Base-by-base conservation (phyloP, 2,888 invertebrate species). In the Tenthredo amoena region DNA sequence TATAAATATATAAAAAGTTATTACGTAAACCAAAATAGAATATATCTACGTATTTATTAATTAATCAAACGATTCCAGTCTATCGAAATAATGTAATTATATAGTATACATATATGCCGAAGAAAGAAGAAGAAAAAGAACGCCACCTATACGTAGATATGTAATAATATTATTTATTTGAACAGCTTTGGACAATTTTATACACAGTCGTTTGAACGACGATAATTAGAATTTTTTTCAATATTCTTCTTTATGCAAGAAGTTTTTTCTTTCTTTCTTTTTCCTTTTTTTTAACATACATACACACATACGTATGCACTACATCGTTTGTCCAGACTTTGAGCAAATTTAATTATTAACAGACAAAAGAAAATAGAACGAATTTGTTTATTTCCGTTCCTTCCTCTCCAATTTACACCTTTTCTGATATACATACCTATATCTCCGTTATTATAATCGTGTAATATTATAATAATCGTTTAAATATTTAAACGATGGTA, bases 401-500 rank as follows among this genome's bases (percentile, higher is more conserved):
- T 68, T 68, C 15, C 31, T 40, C n/a, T 12, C 18, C n/a, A 1
- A 7, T n/a, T 5, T 40, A 1, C 34, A 37, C 72, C n/a, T 72
- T 37, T 26, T 26, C 26, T 26, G 26, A 58, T 58, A 12, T 65
- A 40, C 40, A 43, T 31, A 5, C 68, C 2, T 31, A 21, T 68
- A 15, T 31, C 68, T 15, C 9, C 68, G 68, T 31, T 58, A 3
- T 26, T 68, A 34, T 34, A 26, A 9, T 58, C 18, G 7, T 58
- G 21, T 65, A 12, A 65, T 65, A 15, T 68, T 68, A 68, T 31
- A 34, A 68, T 72, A 72, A 72, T 72, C 72, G n/a, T 72, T 72
- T 37, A n/a, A 72, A 72, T 72, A 72, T 72, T 72, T 72, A 40
- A 18, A 72, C 72, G 68, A 68, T 34, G 15, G n/a, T n/a, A 40